A percentile compares a stretch with the other conserved stretches of the same genome.
These are phyloP conservation scores for Nilaparvata lugens DNA, from an alignment of 1,140 invertebrate genomes.

Conservation along the genomic window DNA sequence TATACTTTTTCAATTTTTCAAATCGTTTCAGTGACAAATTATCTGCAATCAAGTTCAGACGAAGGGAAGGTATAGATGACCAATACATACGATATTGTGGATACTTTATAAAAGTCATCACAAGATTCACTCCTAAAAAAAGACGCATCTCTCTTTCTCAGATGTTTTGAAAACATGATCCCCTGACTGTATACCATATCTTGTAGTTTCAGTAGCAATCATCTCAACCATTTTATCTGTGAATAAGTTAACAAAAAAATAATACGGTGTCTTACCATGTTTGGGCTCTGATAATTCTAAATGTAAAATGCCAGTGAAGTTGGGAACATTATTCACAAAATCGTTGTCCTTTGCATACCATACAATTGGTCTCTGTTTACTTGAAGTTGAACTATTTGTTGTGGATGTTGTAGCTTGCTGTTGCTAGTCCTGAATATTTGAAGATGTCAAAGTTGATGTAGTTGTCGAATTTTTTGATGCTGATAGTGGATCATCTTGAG, in stretches of 20 bases:
- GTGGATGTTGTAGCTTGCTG: too few species aligned
- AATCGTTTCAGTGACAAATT: background rate
- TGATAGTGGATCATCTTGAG: too few species aligned
- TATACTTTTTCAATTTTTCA: too few species aligned
- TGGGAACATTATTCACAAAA: too few species aligned
- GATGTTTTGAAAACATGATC: background rate
- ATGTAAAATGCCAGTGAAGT: background rate
- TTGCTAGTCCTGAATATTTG: too few species aligned
- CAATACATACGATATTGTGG: slow-evolving; percentile 6
- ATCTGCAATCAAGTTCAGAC: background rate
- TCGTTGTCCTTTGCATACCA: background rate
- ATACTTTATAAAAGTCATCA: background rate
- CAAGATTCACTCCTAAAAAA: background rate
- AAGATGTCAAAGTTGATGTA: too few species aligned
- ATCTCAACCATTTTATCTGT: background rate
- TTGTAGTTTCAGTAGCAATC: background rate
- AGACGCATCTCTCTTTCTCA: background rate
- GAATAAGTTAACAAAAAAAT: too few species aligned
- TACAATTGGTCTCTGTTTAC: too few species aligned
- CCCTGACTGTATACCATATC: background rate
- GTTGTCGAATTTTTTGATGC: too few species aligned
- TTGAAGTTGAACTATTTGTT: too few species aligned
- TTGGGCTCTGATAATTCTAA: background rate
- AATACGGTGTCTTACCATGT: background rate
- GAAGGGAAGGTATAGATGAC: background rate